Conservation (phyloP, 2,888 invertebrate species). For the Polietes domitor region DNA sequence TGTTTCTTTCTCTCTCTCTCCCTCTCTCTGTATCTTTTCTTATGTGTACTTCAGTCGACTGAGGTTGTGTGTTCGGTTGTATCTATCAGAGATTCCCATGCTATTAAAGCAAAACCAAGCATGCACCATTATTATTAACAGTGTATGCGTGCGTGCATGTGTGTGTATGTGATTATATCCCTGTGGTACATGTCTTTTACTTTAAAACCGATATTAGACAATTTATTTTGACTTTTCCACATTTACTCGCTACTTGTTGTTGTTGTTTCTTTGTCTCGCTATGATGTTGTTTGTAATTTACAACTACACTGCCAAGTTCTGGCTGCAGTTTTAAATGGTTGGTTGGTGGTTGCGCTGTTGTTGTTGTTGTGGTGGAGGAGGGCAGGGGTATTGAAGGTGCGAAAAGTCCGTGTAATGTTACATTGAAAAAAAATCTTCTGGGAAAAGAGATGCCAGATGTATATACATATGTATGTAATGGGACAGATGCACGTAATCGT, state of each 20-base stretch:
- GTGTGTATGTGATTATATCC: not conserved
- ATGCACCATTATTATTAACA: conserved; percentile 5
- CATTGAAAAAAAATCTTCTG: not conserved
- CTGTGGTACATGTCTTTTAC: not conserved
- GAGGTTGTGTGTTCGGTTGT: too few species aligned
- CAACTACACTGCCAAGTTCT: not conserved
- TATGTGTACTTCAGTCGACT: too few species aligned
- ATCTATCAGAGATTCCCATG: conserved; percentile 48
- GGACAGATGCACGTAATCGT: not conserved
- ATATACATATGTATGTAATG: too few species aligned
- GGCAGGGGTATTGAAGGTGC: not conserved
- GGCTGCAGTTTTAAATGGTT: not conserved
- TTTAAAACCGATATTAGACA: not conserved
- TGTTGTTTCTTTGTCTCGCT: not conserved
- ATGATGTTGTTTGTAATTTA: not conserved
- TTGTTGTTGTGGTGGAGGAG: not conserved
- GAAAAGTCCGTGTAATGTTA: not conserved
- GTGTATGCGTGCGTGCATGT: not conserved
- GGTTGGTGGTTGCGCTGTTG: not conserved
- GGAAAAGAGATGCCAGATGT: not conserved
- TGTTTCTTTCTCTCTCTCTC: too few species aligned
- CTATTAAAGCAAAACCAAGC: not conserved
- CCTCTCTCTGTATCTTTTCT: not conserved
- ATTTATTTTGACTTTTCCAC: too few species aligned
- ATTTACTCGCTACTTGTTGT: not conserved